Evolutionary conservation across 2,888 invertebrate species (phyloP), one percentile per base, ranked within the genome.

Genomic region (Agonopterix heracliana): DNA sequence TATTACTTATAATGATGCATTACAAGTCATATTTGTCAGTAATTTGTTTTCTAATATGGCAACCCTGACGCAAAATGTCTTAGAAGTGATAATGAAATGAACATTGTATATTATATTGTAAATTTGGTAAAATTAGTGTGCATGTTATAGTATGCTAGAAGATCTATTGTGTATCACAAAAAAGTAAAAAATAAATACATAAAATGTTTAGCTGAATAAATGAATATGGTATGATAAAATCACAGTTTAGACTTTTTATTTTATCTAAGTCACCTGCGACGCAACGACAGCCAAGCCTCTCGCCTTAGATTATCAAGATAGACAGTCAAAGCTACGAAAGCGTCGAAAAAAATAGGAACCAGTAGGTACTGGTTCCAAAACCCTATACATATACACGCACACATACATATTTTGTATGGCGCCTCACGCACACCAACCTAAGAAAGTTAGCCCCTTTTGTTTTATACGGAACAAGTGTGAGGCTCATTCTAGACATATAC

Each of bases 191-290:
- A 60, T 56, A 61, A 57, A 60, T 62, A 61, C 55, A 60, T 62
- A 60, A 68, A 66, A 66, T 70, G 63, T 69, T 71, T 71, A 71
- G 72, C 64, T 59, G 69, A 66, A 66, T 66, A 66, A 64, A 64
- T 57, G 59, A 61, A 66, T 64, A 64, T 61, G 59, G 41, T 48
- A 48, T 48, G 48, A 48, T 45, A 48, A 44, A 48, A 46, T 46
- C 46, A 44, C n/a, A 47, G 44, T 36, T n/a, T 1, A 10, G 9
- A 40, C 44, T 12, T 45, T 45, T 35, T 8, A 13, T 42, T 36
- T 47, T n/a, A n/a, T 34, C 35, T n/a, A 2, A 1, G 14, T 14
- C 2, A 14, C 14, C 14, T 14, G 2, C 14, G 14, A 14, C 14
- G 14, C 14, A 2, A 14, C 14, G 2, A 14, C 14, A 14, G 14